Evolutionary conservation across 1,140 invertebrate species (phyloP), one percentile per base, ranked within the genome.

Genomic region (Aphaenogaster floridana): DNA sequence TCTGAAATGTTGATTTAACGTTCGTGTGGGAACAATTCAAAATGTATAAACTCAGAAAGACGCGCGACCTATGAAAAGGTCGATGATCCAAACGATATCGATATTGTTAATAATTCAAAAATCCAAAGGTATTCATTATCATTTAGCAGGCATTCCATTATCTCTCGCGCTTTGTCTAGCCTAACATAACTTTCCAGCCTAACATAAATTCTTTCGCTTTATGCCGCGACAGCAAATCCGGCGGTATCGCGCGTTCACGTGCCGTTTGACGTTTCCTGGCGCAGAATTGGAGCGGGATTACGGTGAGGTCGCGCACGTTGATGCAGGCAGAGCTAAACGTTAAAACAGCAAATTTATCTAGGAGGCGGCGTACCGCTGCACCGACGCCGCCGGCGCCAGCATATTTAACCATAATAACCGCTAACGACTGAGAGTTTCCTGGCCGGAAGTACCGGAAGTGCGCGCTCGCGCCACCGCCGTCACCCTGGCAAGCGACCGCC

Each of bases 341-440:
- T 74, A 76, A 80, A 90, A 85, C 68, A 15, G 68, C 87, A 90
- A 90, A 90, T 90, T 90, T 86, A 71, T 90, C 80, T 52, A 36
- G 34, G 50, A 52, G 34, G 52, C 21, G 61, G 17, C 54, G 39
- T 1, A 42, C 45, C 81, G 36, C 77, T 63, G 68, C 50, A 21
- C 15, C 64, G 66, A 69, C 21, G 50, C 54, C 80, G 28, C 42
- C 42, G 76, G 76, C 80, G 42, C 42, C 63, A 89, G 48, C 78
- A 90, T 90, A 89, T 90, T 92, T 89, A 92, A 92, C 91, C 91
- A 90, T 92, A 92, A 92, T 92, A 91, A 92, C 87, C 91, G 68
- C 91, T 92, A 92, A 92, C 91, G 91, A 92, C 87, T 81, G 88
- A 88, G 87, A 92, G 91, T 91, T 92, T 92, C 90, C 72, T 89